A percentile compares a stretch with the other conserved stretches of the same genome.
phyloP scores from a whole-genome alignment of 2,113 vertebrate genomes.

The Daphoenositta chrysoptera region DNA sequence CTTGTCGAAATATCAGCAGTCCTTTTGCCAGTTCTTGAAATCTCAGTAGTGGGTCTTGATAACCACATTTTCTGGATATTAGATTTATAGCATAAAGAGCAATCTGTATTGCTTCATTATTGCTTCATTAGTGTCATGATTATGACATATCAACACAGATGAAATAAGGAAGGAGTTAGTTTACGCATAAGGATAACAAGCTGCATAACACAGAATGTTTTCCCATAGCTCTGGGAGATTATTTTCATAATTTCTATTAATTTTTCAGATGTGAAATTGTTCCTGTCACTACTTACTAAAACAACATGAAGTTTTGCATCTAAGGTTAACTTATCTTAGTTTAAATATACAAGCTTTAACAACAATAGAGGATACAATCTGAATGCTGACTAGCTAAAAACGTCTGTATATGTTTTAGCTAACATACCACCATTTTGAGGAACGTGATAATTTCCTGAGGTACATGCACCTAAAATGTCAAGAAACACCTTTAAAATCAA shows the following conservation, averaged over 20 bases:
- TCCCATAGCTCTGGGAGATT: not conserved
- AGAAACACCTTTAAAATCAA: not conserved
- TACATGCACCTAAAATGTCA: not conserved
- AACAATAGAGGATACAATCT: not conserved
- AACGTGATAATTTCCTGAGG: not conserved
- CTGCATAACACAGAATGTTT: not conserved
- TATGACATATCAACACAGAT: not conserved
- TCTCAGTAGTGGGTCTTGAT: not conserved
- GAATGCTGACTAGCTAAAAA: not conserved
- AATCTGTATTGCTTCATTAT: not conserved
- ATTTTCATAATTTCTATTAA: not conserved
- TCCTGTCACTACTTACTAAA: not conserved
- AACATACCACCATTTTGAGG: not conserved
- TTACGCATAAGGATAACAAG: not conserved
- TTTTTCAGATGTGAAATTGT: not conserved
- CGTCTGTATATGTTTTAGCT: not conserved
- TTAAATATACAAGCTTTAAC: not conserved
- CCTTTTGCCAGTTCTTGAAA: not conserved
- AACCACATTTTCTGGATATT: not conserved
- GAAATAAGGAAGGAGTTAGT: not conserved
- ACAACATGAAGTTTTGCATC: not conserved
- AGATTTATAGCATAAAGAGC: not conserved
- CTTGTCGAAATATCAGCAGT: not conserved
- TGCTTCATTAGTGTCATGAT: not conserved
- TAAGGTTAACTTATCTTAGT: not conserved